Evolutionary conservation across 2,888 invertebrate species (phyloP), one percentile per base, ranked within the genome.

Genomic region (Willowsia nigromaculata): DNA sequence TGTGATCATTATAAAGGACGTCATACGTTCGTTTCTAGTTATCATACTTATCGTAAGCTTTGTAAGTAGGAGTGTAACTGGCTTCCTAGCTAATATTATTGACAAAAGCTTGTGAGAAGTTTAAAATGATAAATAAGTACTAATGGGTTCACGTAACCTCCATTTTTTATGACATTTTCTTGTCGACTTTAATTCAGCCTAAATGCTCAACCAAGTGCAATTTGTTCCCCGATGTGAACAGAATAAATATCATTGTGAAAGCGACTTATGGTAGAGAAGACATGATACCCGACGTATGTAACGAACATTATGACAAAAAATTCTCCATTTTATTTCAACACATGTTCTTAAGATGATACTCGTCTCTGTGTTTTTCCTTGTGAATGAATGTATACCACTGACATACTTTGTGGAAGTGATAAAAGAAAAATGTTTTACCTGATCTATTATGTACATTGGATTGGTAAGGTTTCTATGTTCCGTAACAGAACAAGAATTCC

Each of bases 161-260:
- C 27, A 4, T 27, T 59, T 27, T 59, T 25, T 59, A 59, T 65
- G 50, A 71, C 37, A 71, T 37, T 74, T 80, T 71, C 37, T 68
- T 74, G 74, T 74, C 74, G 84, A 50, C 56, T 53, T 84, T 84
- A 71, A 84, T 76, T 76, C 62, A 85, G 62, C 85, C 85, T 85
- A 85, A 62, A 76, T 85, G 76, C 76, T 76, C 76, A 76, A n/a
- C 47, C 76, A 85, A 25, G 85, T 85, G 85, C 47, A 30, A 85
- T 85, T 27, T 84, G 62, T 27, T 0, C 62, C 22, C 47, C 30
- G 53, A 76, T 76, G 85, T 85, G 76, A 85, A 47, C 76, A 30
- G 85, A 85, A 85, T 85, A 76, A 56, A 30, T 53, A 13, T 40
- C 22, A 74, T 71, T 71, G 43, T 47, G 27, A 43, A 71, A 71